These are phyloP conservation scores for Lepidostoma basale DNA, from an alignment of 1,140 invertebrate genomes.

Conservation along the genomic window DNA sequence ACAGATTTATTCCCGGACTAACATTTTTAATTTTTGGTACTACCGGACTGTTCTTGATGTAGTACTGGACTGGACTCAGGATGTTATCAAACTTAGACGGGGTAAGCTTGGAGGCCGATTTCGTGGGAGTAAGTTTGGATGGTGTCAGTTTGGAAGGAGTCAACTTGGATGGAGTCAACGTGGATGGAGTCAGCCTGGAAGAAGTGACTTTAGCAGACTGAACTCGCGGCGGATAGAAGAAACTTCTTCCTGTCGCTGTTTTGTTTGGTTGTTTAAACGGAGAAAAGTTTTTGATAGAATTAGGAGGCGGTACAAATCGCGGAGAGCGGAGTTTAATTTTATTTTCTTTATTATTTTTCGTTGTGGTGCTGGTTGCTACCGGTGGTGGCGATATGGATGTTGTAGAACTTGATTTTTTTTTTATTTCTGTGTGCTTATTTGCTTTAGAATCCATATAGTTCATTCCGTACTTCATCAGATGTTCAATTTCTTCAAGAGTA, in stretches of 20 bases:
- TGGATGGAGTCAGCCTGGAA: slow-evolving; percentile 34
- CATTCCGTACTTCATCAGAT: slow-evolving; percentile 52
- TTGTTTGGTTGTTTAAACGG: slow-evolving; percentile 18
- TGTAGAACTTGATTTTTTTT: not conserved
- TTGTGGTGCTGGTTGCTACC: not conserved
- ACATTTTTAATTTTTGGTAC: slow-evolving; percentile 41
- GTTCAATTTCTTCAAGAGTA: slow-evolving; percentile 56
- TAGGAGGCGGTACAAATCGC: slow-evolving; percentile 6
- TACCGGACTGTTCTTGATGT: slow-evolving; percentile 53
- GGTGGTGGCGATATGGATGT: not conserved
- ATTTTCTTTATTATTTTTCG: slow-evolving; percentile 3
- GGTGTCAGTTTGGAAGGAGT: slow-evolving; percentile 14
- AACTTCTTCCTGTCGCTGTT: slow-evolving; percentile 1
- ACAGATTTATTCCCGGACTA: slow-evolving; percentile 36
- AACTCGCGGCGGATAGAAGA: slow-evolving; percentile 12
- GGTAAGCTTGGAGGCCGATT: slow-evolving; percentile 16
- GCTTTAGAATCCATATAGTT: slow-evolving; percentile 25
- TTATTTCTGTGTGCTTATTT: not conserved
- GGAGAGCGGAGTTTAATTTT: slow-evolving; percentile 8
- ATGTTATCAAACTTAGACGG: slow-evolving; percentile 50
- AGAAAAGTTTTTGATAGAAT: not conserved
- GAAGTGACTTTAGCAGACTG: not conserved
- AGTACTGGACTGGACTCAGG: slow-evolving; percentile 53
- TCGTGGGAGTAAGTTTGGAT: slow-evolving; percentile 1
- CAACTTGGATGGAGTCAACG: slow-evolving; percentile 33